Base-by-base conservation (phyloP, 2,888 invertebrate genomes). In the Drosophila neotestacea region DNA sequence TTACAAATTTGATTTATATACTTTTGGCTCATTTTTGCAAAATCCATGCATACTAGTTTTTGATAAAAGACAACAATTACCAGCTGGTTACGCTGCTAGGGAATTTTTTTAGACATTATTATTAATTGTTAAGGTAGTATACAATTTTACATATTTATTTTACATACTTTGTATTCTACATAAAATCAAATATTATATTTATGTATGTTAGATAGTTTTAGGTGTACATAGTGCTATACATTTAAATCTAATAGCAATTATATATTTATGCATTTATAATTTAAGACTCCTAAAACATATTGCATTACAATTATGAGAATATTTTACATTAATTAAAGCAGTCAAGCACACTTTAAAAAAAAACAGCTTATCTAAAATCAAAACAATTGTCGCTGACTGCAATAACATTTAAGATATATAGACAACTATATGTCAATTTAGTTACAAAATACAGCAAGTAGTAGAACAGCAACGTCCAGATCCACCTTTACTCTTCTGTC, bases 391-490 rank as follows among this genome's bases (percentile, higher is more conserved):
- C 16, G 30, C 41, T 55, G 11, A 30, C 10, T 55, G 30, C 30
- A 55, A 30, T 44, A 61, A 51, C 54, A 54, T 61, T 78, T 63
- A 60, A 68, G 44, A 55, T 60, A 63, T 68, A 55, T 36, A 58
- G 47, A 46, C 63, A 58, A 50, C 48, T 60, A 52, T 39, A 41
- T 54, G 65, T 76, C 81, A 77, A 84, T 74, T 87, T 91, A 91
- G 92, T 96, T 97, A 97, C 96, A 97, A 95, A 95, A 97, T 97
- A 95, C 96, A 96, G 94, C 97, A 97, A 85, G 97, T 96, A 90
- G 97, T 95, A 91, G 97, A 97, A 95, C 97, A 98, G 95, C 97
- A 97, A 95, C 97, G 97, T 94, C 97, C 97, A 91, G 97, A 97
- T 85, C 97, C 97, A 84, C 97, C 97, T 96, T 98, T 98, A 94